Evolutionary conservation across 2,888 invertebrate genomes (phyloP), one percentile per base, ranked within the genome.

Genomic region (Heliothis peltigera): DNA sequence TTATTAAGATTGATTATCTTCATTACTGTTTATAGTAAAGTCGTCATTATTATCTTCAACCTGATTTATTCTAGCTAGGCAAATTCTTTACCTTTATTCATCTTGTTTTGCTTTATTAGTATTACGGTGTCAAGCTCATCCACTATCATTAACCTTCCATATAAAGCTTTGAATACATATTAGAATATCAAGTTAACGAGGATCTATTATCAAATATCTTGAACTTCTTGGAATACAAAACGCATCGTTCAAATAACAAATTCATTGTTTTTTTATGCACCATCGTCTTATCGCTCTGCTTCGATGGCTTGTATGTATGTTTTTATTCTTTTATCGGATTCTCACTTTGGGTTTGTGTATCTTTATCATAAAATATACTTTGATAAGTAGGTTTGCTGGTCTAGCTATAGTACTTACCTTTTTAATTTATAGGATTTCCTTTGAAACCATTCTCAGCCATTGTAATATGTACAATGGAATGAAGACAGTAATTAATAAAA

Each of bases 231-330:
- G 51, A 79, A 79, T 54, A 60, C 32, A 1, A 46, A 47, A 22
- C 56, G 17, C 35, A 61, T 44, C 22, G 51, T 60, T 46, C 39
- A 44, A 69, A 76, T 39, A 77, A 52, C 48, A 17, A 46, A 62
- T 64, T 72, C 61, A 43, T 60, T 43, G 59, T 64, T 77, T 66
- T 70, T 63, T 19, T 43, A 39, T 51, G 58, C 55, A 59, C 21
- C 52, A 39, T 49, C 57, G 25, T 48, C 56, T 76, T 77, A 79
- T 72, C 77, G 66, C 66, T 64, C 46, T 39, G 66, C 52, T 56
- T 69, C 46, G 57, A 22, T 19, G 44, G 52, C 8, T 65, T 61
- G 64, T 60, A 17, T 64, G 42, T 63, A 17, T 64, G 42, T 63
- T 62, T 68, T 62, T 46, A 28, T 62, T 64, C 7, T 65, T 70